phyloP scores from a whole-genome alignment of 1,140 invertebrate genomes.

The Dendroctonus ponderosae region DNA sequence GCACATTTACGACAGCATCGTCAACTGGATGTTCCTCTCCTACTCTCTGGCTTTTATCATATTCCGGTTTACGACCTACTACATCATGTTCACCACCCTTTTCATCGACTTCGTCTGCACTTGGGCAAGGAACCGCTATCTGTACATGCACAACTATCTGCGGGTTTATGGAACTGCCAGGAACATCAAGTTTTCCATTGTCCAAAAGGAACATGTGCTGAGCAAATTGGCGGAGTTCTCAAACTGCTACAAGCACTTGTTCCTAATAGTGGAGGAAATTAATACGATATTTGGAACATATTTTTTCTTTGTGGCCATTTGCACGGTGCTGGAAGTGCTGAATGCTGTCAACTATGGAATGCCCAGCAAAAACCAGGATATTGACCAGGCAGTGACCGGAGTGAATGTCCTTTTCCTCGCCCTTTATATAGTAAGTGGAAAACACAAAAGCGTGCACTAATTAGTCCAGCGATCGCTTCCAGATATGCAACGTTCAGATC shows the following conservation, averaged over 20 bases:
- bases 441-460: too few relatives aligned
- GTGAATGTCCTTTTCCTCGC: constrained; percentile 9
- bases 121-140: constrained; percentile 23
- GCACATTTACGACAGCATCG: constrained; percentile 18
- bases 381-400: neutral
- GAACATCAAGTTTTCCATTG: neutral
- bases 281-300: constrained; percentile 12
- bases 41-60: constrained; percentile 28
- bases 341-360: constrained; percentile 28
- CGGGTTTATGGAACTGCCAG: neutral
- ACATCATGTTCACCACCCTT: constrained; percentile 22
- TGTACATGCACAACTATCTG: constrained; percentile 9
- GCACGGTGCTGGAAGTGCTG: constrained; percentile 22
- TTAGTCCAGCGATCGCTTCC: neutral
- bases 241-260: constrained; percentile 10
- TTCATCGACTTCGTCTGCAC: constrained; percentile 15
- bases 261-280: constrained; percentile 17
- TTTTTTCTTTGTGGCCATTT: constrained; percentile 20
- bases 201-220: neutral
- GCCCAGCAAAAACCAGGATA: constrained; percentile 6
- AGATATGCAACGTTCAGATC: constrained; percentile 10
- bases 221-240: constrained; percentile 20
- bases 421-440: constrained; percentile 1
- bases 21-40: constrained; percentile 11
- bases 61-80: constrained; percentile 25